Conservation (phyloP, 2,797 vertebrate genomes). For the Sebastes alutus region DNA sequence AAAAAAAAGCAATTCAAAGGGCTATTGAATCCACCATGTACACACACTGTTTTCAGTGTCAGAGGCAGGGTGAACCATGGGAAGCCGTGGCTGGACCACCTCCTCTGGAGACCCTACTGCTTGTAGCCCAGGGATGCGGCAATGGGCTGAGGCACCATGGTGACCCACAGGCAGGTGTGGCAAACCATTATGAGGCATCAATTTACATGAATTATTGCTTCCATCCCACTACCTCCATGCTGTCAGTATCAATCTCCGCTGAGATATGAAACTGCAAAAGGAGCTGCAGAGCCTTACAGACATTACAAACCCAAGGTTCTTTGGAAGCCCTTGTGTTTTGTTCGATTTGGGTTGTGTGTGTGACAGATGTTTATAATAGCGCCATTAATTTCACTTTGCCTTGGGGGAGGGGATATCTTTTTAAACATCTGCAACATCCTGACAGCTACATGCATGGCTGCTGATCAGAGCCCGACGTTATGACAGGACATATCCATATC, state of each 20-base stretch:
- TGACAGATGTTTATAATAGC: conserved; percentile 75
- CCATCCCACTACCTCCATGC: background rate
- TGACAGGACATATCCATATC: conserved; percentile 10
- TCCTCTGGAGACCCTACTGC: background rate
- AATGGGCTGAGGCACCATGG: background rate
- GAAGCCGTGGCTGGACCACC: background rate
- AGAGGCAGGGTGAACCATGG: background rate
- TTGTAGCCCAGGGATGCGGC: background rate
- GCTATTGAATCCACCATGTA: background rate
- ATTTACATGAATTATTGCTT: conserved; percentile 26
- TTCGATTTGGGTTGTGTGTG: conserved; percentile 53
- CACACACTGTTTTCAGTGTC: background rate
- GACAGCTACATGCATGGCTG: conserved; percentile 62
- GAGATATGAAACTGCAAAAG: conserved; percentile 9
- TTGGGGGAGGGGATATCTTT: conserved; percentile 38
- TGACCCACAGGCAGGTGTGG: conserved; percentile 22
- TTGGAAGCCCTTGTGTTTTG: conserved; percentile 46
- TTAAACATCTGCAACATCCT: conserved; percentile 58
- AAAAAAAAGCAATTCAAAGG: background rate
- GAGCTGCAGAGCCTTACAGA: background rate
- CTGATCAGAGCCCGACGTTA: conserved; percentile 30
- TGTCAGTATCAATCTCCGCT: background rate
- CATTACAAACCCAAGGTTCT: conserved; percentile 19
- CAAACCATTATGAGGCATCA: conserved; percentile 2
- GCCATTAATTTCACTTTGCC: conserved; percentile 60